Base-by-base conservation (phyloP, 2,888 invertebrate species). In the Machimus rusticus region DNA sequence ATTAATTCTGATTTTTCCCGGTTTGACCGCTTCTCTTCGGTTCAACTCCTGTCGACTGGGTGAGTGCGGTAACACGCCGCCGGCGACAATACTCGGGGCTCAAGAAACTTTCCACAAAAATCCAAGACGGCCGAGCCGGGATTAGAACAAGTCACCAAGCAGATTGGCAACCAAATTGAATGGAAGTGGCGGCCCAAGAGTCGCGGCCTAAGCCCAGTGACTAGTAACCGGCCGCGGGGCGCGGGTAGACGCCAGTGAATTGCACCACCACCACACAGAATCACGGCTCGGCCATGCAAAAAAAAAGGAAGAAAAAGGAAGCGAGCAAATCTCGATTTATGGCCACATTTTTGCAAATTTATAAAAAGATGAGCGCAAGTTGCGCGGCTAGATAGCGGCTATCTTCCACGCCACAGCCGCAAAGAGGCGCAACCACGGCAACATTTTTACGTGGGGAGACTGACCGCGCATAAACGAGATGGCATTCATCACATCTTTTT, bases 381-480 rank as follows among this genome's bases (percentile, higher is more conserved):
- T 37, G 37, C 55, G 82, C 9, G 28, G 51, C 81, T 34, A 55
- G 82, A 66, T 37, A 82, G 66, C 55, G 31, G 55, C 66, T 82
- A 43, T 39, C 51, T 51, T 46, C 51, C 31, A 43, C 4, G 14
- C 79, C 51, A 31, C 34, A 66, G 19, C 8, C 66, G 66, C 43
- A 78, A 78, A 31, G 79, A 79, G 79, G 51, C 31, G 51, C 28
- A 46, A 55, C 51, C 51, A 51, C 66, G 51, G 31, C 51, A 51
- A 31, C 79, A 79, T 79, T 51, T 51, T 46, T 31, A 6, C 23
- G 31, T 31, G 37, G 82, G 39, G 14, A 81, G 46, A 57, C 37
- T 46, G 82, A 66, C 76, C 76, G 82, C 82, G 57, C 82, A 82
- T 66, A 46, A 79, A 79, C 51, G 51, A 57, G 55, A 81, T 51